These are phyloP conservation scores for Zosterops pallidus DNA, from an alignment of 2,113 vertebrate genomes.

Conservation along the genomic window DNA sequence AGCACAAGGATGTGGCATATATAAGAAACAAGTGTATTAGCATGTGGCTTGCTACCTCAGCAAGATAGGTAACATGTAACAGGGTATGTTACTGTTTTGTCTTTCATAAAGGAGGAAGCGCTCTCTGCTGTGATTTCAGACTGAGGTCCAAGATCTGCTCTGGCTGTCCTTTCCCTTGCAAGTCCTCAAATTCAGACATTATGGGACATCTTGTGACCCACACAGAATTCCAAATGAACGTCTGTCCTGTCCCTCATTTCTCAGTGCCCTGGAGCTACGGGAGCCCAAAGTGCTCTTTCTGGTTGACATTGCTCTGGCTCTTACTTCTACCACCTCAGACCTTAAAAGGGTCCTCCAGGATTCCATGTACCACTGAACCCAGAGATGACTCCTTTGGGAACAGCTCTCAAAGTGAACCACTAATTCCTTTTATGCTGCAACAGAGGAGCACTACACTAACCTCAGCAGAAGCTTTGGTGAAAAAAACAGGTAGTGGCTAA, in stretches of 20 bases:
- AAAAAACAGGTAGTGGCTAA: not conserved
- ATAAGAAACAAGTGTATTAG: not conserved
- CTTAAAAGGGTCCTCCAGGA: not conserved
- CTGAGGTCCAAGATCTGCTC: not conserved
- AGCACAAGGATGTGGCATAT: not conserved
- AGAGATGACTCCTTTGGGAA: not conserved
- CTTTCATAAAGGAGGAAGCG: not conserved
- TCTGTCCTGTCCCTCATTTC: not conserved
- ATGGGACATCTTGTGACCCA: not conserved
- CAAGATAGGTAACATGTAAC: not conserved
- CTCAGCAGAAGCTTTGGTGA: not conserved
- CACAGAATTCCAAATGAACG: not conserved
- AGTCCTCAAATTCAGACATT: not conserved
- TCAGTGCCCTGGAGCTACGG: not conserved
- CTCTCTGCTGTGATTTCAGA: not conserved
- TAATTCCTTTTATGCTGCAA: not conserved
- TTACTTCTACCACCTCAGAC: not conserved
- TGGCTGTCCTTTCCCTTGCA: not conserved
- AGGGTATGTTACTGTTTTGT: not conserved
- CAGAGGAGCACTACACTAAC: not conserved
- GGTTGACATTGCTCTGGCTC: not conserved
- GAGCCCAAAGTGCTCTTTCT: not conserved
- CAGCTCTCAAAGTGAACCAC: not conserved
- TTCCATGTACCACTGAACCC: not conserved
- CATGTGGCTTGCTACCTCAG: not conserved